phyloP scores from a whole-genome alignment of 2,888 invertebrate genomes.

The Eremobia ochroleuca region DNA sequence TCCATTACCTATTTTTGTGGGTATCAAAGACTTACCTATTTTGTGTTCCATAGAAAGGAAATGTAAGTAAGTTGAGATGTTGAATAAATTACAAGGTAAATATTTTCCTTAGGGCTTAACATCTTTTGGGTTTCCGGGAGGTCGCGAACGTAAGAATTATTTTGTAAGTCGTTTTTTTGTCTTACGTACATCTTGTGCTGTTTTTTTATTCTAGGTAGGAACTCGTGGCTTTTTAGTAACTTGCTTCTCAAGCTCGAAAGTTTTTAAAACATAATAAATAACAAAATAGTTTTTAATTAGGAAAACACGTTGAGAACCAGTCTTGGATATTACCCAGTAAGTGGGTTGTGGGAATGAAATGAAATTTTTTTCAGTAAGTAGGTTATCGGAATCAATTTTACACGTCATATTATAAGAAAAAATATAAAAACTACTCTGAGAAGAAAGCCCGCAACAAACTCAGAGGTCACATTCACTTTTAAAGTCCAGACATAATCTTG shows the following conservation, averaged over 20 bases:
- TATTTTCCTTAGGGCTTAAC: slow-evolving; percentile 23
- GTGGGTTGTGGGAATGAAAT: too few species aligned
- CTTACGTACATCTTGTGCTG: too few species aligned
- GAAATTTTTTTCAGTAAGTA: too few species aligned
- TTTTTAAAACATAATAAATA: background rate
- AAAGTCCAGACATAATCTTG: too few species aligned
- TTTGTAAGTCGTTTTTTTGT: background rate
- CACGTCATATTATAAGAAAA: too few species aligned
- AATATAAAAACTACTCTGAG: too few species aligned
- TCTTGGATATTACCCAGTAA: too few species aligned
- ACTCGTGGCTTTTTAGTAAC: background rate
- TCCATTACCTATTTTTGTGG: slow-evolving; percentile 31
- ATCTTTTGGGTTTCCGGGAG: background rate
- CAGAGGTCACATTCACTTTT: too few species aligned
- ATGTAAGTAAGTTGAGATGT: slow-evolving; percentile 23
- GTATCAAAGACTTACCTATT: slow-evolving; percentile 23
- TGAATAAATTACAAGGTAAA: slow-evolving; percentile 31
- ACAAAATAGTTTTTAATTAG: background rate
- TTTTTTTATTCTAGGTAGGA: background rate
- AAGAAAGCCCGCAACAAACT: too few species aligned
- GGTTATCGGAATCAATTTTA: too few species aligned
- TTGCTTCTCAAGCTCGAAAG: too few species aligned
- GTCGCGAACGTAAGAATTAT: background rate
- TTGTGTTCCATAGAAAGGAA: slow-evolving; percentile 5
- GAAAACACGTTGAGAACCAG: too few species aligned